Conservation (phyloP, 2,797 vertebrate species). For the Simalia tracyae region DNA sequence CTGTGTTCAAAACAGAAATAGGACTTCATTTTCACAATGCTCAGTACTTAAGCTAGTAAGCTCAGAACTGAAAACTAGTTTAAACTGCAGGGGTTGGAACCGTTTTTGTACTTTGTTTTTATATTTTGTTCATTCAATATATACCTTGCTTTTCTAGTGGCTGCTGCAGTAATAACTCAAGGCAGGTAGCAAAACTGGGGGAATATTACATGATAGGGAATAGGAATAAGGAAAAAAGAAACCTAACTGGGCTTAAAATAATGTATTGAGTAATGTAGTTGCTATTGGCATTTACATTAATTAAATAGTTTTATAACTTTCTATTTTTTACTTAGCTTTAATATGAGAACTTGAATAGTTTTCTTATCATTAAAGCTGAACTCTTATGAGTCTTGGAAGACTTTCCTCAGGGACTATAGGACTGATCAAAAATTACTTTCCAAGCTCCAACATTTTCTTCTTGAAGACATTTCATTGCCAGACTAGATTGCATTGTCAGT, state of each 20-base stretch:
- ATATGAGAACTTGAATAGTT: neutral
- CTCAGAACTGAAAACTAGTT: neutral
- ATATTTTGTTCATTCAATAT: neutral
- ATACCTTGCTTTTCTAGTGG: neutral
- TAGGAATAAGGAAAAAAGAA: neutral
- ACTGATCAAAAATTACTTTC: neutral
- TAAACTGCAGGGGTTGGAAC: neutral
- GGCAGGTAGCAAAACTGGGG: neutral
- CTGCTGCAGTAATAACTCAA: neutral
- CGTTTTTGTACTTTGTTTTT: neutral
- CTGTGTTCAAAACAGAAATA: neutral
- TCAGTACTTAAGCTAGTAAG: neutral
- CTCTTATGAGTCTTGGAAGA: neutral
- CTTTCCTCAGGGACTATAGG: neutral
- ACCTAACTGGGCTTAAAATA: neutral
- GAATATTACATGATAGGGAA: neutral
- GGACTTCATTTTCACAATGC: neutral
- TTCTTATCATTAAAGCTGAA: neutral
- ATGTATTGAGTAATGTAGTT: neutral
- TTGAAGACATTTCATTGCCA: neutral
- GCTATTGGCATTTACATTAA: neutral
- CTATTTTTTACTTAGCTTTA: no score
- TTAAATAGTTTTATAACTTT: neutral
- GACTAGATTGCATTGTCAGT: neutral
- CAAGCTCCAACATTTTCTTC: neutral